Evolutionary conservation across 23 tunicate species (phyloP), one percentile per base, ranked within the genome.

Genomic region (Halocynthia aurantium): DNA sequence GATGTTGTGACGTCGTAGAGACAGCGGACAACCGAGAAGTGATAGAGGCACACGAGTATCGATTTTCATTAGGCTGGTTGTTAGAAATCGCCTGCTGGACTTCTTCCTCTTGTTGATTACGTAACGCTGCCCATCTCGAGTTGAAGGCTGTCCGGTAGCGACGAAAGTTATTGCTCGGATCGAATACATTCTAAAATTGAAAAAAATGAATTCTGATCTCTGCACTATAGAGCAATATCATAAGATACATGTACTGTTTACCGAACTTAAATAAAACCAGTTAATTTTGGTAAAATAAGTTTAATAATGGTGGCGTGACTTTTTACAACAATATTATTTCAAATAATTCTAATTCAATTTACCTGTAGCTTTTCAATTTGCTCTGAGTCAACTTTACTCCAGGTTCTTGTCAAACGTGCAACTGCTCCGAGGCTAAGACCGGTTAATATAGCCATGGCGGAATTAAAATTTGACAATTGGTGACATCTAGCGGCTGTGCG

Each of bases 401-500:
- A 92, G 7, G 92, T 92, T 51, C 81, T 77, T 67, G 80, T 92
- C 73, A 92, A 64, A 61, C 98, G 74, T 51, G 88, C 78, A 9
- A 92, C 98, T 17, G 98, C 83, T n/a, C 93, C 98, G 62, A 86
- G 65, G 62, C 89, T 86, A 8, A 92, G 80, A 15, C 98, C 98
- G 50, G 98, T 81, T 63, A 86, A 52, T 21, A 92, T 92, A 13
- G 98, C 98, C 98, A 92, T 86, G 40, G 98, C 78, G 6, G 98
- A 86, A 64, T 92, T 92, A 80, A 92, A 92, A 75, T 92, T 92
- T 57, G 98, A 92, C 72, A 92, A 51, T 57, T 92, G 84, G 76
- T 82, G 83, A 53, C 87, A 92, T 10, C 91, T 82, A 54, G 80
- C 75, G 52, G 98, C 91, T 8, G 89, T 85, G 7, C 98, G 82